These are phyloP conservation scores for Coleophora deauratella DNA, from an alignment of 2,888 invertebrate species.

Conservation along the genomic window DNA sequence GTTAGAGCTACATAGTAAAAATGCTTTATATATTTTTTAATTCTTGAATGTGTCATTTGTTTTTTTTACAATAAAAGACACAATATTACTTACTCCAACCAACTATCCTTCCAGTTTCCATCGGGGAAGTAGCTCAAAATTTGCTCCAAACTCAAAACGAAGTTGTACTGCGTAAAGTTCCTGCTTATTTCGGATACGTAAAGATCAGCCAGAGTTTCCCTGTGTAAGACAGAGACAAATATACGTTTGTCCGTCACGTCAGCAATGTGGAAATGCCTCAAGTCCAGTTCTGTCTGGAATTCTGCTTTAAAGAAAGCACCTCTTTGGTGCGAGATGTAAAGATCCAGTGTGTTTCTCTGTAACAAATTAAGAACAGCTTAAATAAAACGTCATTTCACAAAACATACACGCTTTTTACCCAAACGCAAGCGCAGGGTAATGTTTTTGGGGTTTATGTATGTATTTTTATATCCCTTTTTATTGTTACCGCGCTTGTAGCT, in stretches of 20 bases:
- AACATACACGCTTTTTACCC: too few species aligned
- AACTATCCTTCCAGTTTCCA: constrained; percentile 85
- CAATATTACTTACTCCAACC: constrained; percentile 80
- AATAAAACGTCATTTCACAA: too few species aligned
- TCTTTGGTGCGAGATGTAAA: constrained; percentile 85
- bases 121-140: constrained; percentile 90
- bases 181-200: constrained; percentile 85
- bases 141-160: constrained; percentile 84
- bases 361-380: too few species aligned
- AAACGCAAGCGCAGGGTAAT: too few species aligned
- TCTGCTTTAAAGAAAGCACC: constrained; percentile 80
- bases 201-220: constrained; percentile 80
- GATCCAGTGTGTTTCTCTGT: constrained; percentile 71
- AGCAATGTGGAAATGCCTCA: constrained; percentile 84
- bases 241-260: constrained; percentile 88
- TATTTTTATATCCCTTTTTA: too few species aligned
- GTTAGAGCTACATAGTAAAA: too few species aligned
- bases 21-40: too few species aligned
- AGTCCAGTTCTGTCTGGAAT: constrained; percentile 81
- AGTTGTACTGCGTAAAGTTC: constrained; percentile 78
- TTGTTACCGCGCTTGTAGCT: too few species aligned
- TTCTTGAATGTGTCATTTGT: too few species aligned
- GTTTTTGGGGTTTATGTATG: too few species aligned
- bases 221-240: constrained; percentile 88
- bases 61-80: too few species aligned